These are phyloP conservation scores for Pyrgilauda ruficollis DNA, from an alignment of 2,113 vertebrate genomes.

Conservation along the genomic window DNA sequence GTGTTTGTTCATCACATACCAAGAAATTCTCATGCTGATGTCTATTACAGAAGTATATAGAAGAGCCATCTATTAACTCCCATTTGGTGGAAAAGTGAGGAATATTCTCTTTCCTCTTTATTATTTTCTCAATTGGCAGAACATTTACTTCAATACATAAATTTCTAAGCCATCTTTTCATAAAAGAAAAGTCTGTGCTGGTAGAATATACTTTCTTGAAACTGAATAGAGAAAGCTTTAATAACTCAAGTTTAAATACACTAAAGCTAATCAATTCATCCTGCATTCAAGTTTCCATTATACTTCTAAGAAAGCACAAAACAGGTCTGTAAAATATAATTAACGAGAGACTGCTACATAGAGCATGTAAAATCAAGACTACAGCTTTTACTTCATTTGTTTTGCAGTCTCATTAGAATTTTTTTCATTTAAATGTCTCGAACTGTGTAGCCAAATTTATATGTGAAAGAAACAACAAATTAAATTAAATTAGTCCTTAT, in stretches of 20 bases:
- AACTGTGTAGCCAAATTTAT: constrained; percentile 52
- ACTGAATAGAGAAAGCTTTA: constrained; percentile 24
- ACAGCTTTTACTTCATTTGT: constrained; percentile 56
- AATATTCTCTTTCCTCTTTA: background rate
- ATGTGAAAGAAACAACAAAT: constrained; percentile 53
- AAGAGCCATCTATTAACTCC: background rate
- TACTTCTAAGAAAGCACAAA: constrained; percentile 56
- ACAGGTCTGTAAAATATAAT: constrained; percentile 63
- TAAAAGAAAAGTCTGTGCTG: background rate
- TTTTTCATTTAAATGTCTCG: constrained; percentile 53
- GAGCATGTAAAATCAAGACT: constrained; percentile 55
- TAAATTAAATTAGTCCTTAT: constrained; percentile 62
- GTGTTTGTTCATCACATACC: background rate
- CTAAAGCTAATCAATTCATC: constrained; percentile 69
- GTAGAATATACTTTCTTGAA: background rate
- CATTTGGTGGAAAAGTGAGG: background rate
- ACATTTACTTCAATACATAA: background rate
- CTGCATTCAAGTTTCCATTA: constrained; percentile 67
- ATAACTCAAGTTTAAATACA: constrained; percentile 62
- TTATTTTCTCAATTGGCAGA: background rate
- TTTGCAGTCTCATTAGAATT: constrained; percentile 51
- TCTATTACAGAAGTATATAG: background rate
- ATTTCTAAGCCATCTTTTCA: constrained; percentile 26
- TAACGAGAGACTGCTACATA: constrained; percentile 38
- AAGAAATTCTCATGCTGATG: background rate